Base-by-base conservation (phyloP, 2,888 invertebrate species). In the Hemicrepidius hirtus region DNA sequence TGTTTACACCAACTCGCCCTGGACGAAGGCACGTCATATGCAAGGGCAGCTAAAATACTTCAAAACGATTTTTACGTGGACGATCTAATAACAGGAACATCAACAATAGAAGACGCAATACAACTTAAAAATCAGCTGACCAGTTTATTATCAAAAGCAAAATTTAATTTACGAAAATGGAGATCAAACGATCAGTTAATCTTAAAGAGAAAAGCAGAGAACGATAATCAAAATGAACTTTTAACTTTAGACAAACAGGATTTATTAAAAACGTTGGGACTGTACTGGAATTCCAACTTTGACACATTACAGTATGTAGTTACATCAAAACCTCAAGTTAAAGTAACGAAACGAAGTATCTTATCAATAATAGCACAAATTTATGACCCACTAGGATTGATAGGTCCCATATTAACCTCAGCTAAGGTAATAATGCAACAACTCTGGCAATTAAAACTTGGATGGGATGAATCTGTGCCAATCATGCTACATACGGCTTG, bases 21-120 rank as follows among this genome's bases (percentile, higher is more conserved):
- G 24, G 24, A 24, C 24, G 24, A 24, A 24, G 5, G 66, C n/a
- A n/a, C n/a, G n/a, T n/a, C n/a, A n/a, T n/a, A n/a, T n/a, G n/a
- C n/a, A n/a, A n/a, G n/a, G n/a, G n/a, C n/a, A n/a, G n/a, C n/a
- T n/a, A n/a, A n/a, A n/a, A n/a, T n/a, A n/a, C n/a, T n/a, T 18
- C 40, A 78, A 10, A 13, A 67, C 7, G 12, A 60, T 0, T 53
- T 65, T 40, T 74, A 74, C 21, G 44, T 74, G 21, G 68, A 74
- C 20, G 71, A 74, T 40, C 28, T 74, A 6, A 10, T 74, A 1
- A 35, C 35, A 10, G 63, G 50, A 12, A 20, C 32, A 0, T 13
- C 68, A 18, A 32, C 60, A 0, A 24, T 5, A n/a, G 37, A 37
- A 10, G 3, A 37, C 9, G 10, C 10, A 5, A 2, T 10, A 37